Evolutionary conservation across 1,140 invertebrate species (phyloP), one percentile per base, ranked within the genome.

Genomic region (Condylostylus longicornis): DNA sequence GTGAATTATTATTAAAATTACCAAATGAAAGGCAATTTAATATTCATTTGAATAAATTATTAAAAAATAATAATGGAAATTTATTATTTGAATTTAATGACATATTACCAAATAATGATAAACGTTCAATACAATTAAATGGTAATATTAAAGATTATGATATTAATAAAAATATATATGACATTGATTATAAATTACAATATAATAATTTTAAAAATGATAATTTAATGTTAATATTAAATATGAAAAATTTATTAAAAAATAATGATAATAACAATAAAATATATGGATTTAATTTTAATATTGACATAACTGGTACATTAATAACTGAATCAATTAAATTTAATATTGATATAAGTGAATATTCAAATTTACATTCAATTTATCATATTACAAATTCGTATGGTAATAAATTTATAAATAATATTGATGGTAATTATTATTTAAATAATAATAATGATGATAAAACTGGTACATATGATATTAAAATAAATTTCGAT

Each of bases 1-100:
- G 70, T 4, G 36, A 63, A 8, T 57, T 13, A 66, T 71, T 35
- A 1, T 66, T 3, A 61, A n/a, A 66, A 41, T 46, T 72, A 27
- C 58, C 72, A 25, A 65, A 46, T 49, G 50, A 46, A 46, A 29
- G 56, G 46, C 2, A 37, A 21, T 1, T 58, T 55, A 30, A 33
- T 31, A 59, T 57, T 29, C 44, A 66, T 21, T n/a, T n/a, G n/a
- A n/a, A n/a, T n/a, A n/a, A n/a, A n/a, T n/a, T n/a, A n/a, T n/a
- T n/a, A n/a, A n/a, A n/a, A n/a, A n/a, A n/a, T n/a, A n/a, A n/a
- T n/a, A n/a, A 54, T 29, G 53, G 54, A 2, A 51, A 61, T 6
- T 35, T 51, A 0, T 47, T 61, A 17, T 33, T 52, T 0, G 62
- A 65, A 25, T 3, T 60, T 3, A 46, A 34, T 27, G 53, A 60